Evolutionary conservation across 2,888 invertebrate genomes (phyloP).

Genomic region (Brachyopa scutellaris): DNA sequence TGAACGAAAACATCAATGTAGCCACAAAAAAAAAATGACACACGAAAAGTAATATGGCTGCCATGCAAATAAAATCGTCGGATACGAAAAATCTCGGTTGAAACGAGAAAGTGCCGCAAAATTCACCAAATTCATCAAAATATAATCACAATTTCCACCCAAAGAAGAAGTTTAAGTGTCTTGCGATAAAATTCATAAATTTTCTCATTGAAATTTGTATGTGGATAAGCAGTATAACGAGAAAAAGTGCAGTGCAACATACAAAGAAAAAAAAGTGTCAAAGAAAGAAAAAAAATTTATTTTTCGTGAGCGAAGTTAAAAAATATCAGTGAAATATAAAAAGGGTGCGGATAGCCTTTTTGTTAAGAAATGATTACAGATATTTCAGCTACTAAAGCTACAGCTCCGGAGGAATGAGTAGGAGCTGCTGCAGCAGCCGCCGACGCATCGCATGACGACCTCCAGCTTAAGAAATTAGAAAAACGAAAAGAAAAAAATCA

Average conservation of each 20-base stretch:
- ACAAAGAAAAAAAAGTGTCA: slow-evolving; percentile 51
- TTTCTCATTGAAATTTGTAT: slow-evolving; percentile 15
- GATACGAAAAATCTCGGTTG: slow-evolving; percentile 59
- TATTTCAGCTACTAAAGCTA: slow-evolving; percentile 15
- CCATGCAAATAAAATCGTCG: slow-evolving; percentile 71
- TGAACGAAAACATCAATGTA: slow-evolving; percentile 25
- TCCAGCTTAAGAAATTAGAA: slow-evolving; percentile 48
- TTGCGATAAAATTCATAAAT: slow-evolving; percentile 4
- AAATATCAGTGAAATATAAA: slow-evolving; percentile 41
- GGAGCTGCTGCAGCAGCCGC: slow-evolving; percentile 72
- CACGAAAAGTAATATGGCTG: slow-evolving; percentile 73
- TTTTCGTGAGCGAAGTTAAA: slow-evolving; percentile 45
- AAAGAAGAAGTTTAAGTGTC: slow-evolving; percentile 25
- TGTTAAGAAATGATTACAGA: slow-evolving; percentile 47
- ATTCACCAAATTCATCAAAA: slow-evolving; percentile 32
- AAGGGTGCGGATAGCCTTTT: slow-evolving; percentile 34
- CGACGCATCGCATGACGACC: slow-evolving; percentile 67
- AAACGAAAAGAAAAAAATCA: slow-evolving; percentile 32
- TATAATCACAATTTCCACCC: slow-evolving; percentile 20
- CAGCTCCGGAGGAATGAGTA: slow-evolving; percentile 46
- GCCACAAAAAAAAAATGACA: slow-evolving; percentile 51
- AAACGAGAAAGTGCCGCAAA: slow-evolving; percentile 70
- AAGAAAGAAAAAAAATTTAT: slow-evolving; percentile 36
- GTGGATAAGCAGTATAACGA: slow-evolving; percentile 18
- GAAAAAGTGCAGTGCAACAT: slow-evolving; percentile 62